phyloP scores from a whole-genome alignment of 2,888 invertebrate species.

The Calephelis perditalis region DNA sequence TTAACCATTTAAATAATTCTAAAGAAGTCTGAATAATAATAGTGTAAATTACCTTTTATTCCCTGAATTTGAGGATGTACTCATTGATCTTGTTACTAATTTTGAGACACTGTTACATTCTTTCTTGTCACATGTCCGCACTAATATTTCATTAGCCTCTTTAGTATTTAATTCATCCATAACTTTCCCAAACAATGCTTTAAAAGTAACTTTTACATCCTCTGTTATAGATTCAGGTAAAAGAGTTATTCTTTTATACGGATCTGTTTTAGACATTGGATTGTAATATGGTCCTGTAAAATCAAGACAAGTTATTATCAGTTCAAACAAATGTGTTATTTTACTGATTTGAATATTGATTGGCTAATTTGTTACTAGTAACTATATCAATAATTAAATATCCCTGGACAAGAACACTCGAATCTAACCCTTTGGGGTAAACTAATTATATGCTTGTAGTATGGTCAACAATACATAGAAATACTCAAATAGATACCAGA shows the following conservation, averaged over 20 bases:
- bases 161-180: slow-evolving; percentile 84
- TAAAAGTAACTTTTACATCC: slow-evolving; percentile 81
- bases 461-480: no score
- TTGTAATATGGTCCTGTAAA: slow-evolving; percentile 76
- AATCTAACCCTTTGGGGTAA: not conserved
- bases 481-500: no score
- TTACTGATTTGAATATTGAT: not conserved
- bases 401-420: no score
- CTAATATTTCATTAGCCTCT: slow-evolving; percentile 90
- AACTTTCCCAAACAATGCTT: slow-evolving; percentile 79
- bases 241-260: slow-evolving; percentile 86
- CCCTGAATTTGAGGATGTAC: slow-evolving; percentile 51
- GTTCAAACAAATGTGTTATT: not conserved
- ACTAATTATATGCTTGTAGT: not conserved
- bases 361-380: no score
- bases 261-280: slow-evolving; percentile 80
- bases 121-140: slow-evolving; percentile 82
- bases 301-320: slow-evolving; percentile 4
- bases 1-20: no score
- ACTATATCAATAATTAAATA: no score
- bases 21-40: slow-evolving; percentile 1
- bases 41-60: slow-evolving; percentile 50
- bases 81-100: slow-evolving; percentile 60
- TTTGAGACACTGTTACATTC: slow-evolving; percentile 65
- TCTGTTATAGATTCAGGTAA: slow-evolving; percentile 84